Evolutionary conservation across 1,140 invertebrate genomes (phyloP), one percentile per base, ranked within the genome.

Genomic region (Cheumatopsyche charites): DNA sequence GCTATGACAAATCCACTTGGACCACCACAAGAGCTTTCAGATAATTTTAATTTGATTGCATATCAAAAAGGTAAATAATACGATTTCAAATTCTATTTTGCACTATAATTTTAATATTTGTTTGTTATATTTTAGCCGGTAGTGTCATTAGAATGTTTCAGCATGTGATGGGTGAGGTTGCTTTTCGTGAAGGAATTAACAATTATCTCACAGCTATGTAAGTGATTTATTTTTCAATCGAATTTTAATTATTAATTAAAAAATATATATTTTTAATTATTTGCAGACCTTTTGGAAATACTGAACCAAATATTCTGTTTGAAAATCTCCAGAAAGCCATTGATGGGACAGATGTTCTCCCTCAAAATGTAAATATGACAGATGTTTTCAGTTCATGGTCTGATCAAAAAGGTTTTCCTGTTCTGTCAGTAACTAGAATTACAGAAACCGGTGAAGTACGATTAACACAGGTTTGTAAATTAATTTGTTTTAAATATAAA

Each of bases 1-100:
- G 88, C 92, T 0, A 91, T 96, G 81, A 91, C 90, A 13, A 83
- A 89, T 36, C 86, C 86, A 0, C 91, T 93, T 1, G 80, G 86
- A 62, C 88, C 90, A 62, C 91, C 92, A 1, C 82, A 84, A 0
- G 89, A 94, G 79, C 92, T 96, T 67, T 81, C 86, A 1, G 84
- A 86, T 26, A 88, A 93, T 3, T 96, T 95, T 78, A 93, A 96
- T 78, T 85, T 83, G 1, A 93, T 96, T 17, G 90, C 92, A 0
- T 96, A 96, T 79, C 85, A 86, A 61, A 88, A 89, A 80, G 84
- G 87, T 88, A 79, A 82, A n/a, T 65, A 55, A 66, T n/a, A 2
- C 12, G 29, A 43, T 19, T 49, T 19, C n/a, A n/a, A 49, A 15
- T 49, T 49, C 13, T 5, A 15, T 5, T 49, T 36, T 3, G 3